Conservation (phyloP, 2,113 vertebrate genomes). For the Neomonachus schauinslandi region DNA sequence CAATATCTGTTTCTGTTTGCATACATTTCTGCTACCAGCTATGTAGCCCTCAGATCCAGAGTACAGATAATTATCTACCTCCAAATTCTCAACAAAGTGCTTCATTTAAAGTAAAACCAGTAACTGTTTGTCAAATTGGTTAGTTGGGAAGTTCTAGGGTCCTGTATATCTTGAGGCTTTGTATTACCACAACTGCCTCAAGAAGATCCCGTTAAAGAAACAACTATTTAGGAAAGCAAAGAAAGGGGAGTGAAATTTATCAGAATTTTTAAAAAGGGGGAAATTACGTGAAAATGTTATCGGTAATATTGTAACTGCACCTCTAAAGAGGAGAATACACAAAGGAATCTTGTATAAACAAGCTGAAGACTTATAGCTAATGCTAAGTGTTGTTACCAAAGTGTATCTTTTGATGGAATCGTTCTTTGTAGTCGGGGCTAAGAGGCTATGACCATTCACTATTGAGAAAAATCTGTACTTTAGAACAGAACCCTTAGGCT, state of each 20-base stretch:
- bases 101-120: background rate
- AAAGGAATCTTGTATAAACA: background rate
- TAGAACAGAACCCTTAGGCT: background rate
- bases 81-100: background rate
- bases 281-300: background rate
- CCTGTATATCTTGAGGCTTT: background rate
- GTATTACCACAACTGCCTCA: background rate
- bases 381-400: background rate
- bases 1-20: background rate
- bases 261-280: background rate
- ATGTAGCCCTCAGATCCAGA: background rate
- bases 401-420: background rate
- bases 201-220: background rate
- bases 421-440: background rate
- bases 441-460: background rate
- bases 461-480: background rate
- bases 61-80: background rate
- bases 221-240: background rate
- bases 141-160: background rate
- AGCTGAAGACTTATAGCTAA: background rate
- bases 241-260: background rate
- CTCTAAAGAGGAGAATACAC: background rate
- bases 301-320: background rate
- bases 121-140: constrained; percentile 20
- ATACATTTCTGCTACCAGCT: background rate